Evolutionary conservation across 2,113 vertebrate species (phyloP).

Genomic region (Syrmaticus mikado): DNA sequence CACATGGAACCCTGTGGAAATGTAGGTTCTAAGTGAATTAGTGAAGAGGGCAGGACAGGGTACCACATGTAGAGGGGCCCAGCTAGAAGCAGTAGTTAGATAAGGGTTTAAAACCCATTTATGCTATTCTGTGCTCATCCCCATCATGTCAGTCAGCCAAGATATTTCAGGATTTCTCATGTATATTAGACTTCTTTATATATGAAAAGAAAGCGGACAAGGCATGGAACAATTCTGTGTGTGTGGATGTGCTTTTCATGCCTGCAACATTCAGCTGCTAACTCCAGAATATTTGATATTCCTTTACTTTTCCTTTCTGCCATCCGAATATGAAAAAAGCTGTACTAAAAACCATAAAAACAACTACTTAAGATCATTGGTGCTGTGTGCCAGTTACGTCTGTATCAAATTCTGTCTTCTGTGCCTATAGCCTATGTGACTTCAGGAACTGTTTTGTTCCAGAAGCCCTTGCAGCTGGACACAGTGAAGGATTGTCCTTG

Average conservation of each 20-base stretch:
- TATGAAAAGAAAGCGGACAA: not conserved
- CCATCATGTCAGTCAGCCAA: not conserved
- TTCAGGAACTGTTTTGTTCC: not conserved
- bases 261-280: not conserved
- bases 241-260: not conserved
- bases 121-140: not conserved
- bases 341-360: not conserved
- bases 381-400: not conserved
- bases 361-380: not conserved
- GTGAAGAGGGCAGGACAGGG: not conserved
- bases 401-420: not conserved
- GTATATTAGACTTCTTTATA: not conserved
- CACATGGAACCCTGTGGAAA: not conserved
- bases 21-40: not conserved
- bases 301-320: not conserved
- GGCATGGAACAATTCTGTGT: not conserved
- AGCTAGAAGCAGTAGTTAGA: not conserved
- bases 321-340: not conserved
- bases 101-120: not conserved
- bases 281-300: not conserved
- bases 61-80: fast-evolving
- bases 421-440: not conserved
- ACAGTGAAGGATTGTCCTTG: not conserved
- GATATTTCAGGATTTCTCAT: not conserved
- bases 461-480: not conserved